Conservation (phyloP, 2,113 vertebrate species). For the Psophia crepitans region DNA sequence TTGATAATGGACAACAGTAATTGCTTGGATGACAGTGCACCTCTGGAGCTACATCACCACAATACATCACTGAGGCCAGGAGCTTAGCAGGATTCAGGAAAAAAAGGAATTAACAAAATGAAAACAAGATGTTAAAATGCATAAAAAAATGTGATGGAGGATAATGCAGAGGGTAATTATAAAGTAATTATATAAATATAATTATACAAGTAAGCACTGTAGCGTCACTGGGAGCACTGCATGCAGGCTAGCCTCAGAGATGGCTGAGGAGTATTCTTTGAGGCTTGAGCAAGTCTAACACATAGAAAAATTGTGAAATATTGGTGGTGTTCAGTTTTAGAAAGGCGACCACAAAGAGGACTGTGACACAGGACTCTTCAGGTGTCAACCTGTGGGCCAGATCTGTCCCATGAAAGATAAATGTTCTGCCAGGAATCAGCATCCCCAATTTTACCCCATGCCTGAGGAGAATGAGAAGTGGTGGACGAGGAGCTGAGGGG, state of each 20-base stretch:
- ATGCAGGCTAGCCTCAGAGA: background rate
- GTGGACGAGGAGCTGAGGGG: background rate
- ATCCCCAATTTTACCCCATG: background rate
- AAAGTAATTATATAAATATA: constrained; percentile 45
- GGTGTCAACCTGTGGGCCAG: background rate
- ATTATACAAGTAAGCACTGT: constrained; percentile 1
- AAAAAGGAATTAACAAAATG: background rate
- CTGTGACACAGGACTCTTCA: background rate
- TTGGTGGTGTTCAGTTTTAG: background rate
- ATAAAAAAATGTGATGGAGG: background rate
- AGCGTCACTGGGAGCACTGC: background rate
- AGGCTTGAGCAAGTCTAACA: background rate
- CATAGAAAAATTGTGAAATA: background rate
- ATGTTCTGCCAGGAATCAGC: background rate
- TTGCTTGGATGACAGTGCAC: constrained; percentile 34
- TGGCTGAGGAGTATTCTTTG: background rate
- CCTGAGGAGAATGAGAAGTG: background rate
- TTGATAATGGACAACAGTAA: constrained; percentile 40
- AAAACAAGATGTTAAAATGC: constrained; percentile 24
- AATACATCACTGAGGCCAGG: background rate
- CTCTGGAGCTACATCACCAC: constrained; percentile 33
- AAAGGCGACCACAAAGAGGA: background rate
- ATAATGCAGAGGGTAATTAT: constrained; percentile 32
- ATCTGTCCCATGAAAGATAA: background rate
- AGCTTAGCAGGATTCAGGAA: constrained; percentile 11